Conservation (phyloP, 1,140 invertebrate species). For the Papilio xuthus region DNA sequence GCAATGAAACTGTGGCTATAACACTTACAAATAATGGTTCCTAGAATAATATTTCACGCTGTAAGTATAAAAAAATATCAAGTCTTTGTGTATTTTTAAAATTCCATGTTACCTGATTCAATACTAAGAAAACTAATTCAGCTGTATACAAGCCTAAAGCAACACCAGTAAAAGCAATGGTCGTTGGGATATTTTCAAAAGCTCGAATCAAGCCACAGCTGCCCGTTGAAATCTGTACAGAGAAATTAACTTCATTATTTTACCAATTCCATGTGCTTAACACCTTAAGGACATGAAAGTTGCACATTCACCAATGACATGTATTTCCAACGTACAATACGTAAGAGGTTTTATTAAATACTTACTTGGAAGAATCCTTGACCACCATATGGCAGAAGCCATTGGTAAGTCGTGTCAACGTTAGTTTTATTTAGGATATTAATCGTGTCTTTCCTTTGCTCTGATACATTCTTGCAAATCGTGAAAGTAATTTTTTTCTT, state of each 20-base stretch:
- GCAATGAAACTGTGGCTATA: conserved; percentile 59
- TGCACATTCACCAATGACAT: too few relatives aligned
- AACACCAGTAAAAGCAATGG: conserved; percentile 63
- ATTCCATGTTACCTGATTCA: conserved; percentile 66
- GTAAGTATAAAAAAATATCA: neutral
- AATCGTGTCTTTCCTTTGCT: conserved; percentile 63
- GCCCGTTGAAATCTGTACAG: conserved; percentile 67
- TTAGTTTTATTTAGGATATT: conserved; percentile 67
- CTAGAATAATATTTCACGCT: conserved; percentile 52
- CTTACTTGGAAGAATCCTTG: conserved; percentile 72
- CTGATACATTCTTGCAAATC: conserved; percentile 64
- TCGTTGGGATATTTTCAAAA: conserved; percentile 63
- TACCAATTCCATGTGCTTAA: neutral
- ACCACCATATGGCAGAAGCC: conserved; percentile 63
- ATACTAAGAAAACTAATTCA: conserved; percentile 70
- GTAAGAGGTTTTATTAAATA: neutral
- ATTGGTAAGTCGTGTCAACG: conserved; percentile 73
- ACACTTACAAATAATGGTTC: conserved; percentile 67
- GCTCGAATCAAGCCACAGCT: conserved; percentile 72
- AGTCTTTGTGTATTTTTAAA: neutral
- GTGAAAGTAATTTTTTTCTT: conserved; percentile 63
- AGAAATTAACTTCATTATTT: neutral
- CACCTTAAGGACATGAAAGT: too few relatives aligned
- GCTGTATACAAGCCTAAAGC: conserved; percentile 67
- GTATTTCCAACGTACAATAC: too few relatives aligned